phyloP scores from a whole-genome alignment of 1,140 invertebrate genomes.

The Atta colombica region DNA sequence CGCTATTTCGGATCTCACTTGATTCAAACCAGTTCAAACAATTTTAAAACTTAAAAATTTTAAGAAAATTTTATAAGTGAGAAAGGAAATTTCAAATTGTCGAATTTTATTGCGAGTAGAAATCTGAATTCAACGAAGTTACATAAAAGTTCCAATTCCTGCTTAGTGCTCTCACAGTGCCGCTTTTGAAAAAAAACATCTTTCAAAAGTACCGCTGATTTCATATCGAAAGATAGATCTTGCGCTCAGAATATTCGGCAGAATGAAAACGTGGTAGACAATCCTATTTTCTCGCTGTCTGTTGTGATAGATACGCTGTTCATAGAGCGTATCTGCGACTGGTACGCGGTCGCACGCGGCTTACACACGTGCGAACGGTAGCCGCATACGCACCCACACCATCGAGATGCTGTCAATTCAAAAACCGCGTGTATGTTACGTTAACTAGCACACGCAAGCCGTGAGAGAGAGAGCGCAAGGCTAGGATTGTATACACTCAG shows the following conservation, averaged over 20 bases:
- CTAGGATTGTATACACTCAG: constrained; percentile 9
- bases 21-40: neutral
- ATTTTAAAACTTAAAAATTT: neutral
- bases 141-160: neutral
- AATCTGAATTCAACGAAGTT: neutral
- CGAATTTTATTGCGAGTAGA: neutral
- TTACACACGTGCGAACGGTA: neutral
- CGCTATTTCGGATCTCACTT: neutral
- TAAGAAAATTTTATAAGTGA: neutral
- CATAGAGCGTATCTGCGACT: constrained; percentile 36
- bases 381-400: constrained; percentile 9
- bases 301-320: neutral
- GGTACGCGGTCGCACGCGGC: constrained; percentile 54
- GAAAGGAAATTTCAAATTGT: neutral
- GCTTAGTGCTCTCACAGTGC: neutral
- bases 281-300: neutral
- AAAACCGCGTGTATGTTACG: neutral
- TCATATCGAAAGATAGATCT: neutral
- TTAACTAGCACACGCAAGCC: constrained; percentile 49
- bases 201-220: constrained; percentile 4
- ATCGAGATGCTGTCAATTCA: constrained; percentile 27
- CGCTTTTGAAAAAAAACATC: too few species aligned
- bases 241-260: neutral
- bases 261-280: constrained; percentile 15
- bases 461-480: constrained; percentile 42